A percentile compares a stretch with the other conserved stretches of the same genome.
Conservation (phyloP, 2,113 vertebrate species). For the Rallus limicola region DNA sequence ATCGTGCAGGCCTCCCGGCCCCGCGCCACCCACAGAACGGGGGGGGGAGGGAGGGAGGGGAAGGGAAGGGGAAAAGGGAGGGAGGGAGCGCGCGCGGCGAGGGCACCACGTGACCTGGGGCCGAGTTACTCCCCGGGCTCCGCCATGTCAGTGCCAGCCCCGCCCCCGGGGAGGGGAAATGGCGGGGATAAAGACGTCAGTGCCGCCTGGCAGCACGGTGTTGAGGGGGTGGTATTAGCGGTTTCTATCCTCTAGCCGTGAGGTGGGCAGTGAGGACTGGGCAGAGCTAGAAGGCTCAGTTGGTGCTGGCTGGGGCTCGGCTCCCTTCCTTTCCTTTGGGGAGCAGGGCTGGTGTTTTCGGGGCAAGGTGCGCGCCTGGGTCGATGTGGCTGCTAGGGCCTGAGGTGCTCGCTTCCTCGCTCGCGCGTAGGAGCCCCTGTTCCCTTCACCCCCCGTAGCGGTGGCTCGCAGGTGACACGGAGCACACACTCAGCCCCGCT, state of each 20-base stretch:
- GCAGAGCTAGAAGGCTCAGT: too few species aligned
- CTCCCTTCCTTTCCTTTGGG: too few species aligned
- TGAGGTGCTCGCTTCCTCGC: rapidly evolving
- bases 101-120: neutral
- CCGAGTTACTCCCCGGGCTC: neutral
- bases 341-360: too few species aligned
- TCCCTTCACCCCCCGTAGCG: rapidly evolving
- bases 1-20: conserved; percentile 30
- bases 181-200: neutral
- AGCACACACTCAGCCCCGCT: rapidly evolving
- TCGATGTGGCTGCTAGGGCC: rapidly evolving
- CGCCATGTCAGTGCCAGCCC: neutral
- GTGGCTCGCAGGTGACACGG: neutral
- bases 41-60: too few species aligned
- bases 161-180: neutral
- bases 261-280: too few species aligned
- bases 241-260: rapidly evolving
- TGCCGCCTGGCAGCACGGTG: rapidly evolving
- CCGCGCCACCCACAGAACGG: conserved; percentile 20
- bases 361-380: too few species aligned
- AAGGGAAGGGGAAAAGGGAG: too few species aligned
- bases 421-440: rapidly evolving
- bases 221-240: rapidly evolving
- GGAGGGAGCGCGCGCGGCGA: neutral
- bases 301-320: too few species aligned